Conservation (phyloP, 2,797 vertebrate genomes). For the Siniperca scherzeri region DNA sequence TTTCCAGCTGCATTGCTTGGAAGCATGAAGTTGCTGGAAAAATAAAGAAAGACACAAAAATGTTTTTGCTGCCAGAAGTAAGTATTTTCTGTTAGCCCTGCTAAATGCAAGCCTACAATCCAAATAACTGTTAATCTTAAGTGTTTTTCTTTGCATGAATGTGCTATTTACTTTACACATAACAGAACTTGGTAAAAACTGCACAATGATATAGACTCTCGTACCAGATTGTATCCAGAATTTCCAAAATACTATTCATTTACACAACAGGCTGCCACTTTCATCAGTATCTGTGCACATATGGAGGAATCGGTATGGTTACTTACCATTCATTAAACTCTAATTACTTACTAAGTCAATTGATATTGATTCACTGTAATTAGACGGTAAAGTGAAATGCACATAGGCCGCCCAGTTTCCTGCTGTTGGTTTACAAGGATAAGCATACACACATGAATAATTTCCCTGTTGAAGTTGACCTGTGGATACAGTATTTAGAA, state of each 20-base stretch:
- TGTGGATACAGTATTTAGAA: too few relatives aligned
- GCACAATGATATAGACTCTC: background rate
- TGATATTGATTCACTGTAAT: conserved; percentile 39
- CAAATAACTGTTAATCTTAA: background rate
- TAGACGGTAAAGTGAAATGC: conserved; percentile 2
- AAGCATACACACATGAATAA: background rate
- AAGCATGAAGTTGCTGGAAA: background rate
- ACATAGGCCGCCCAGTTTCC: background rate
- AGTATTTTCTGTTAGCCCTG: background rate
- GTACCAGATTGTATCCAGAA: background rate
- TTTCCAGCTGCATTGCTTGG: background rate
- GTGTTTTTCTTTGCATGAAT: background rate
- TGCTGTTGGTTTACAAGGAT: background rate
- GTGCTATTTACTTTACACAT: background rate
- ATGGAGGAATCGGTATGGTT: background rate
- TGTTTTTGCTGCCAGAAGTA: too few relatives aligned
- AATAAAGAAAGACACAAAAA: background rate
- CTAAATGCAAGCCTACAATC: background rate
- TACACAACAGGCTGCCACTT: background rate
- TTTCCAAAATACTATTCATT: background rate
- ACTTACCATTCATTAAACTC: conserved; percentile 43
- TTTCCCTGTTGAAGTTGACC: background rate
- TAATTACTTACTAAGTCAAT: conserved; percentile 21
- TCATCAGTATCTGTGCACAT: background rate
- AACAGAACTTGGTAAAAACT: background rate